A percentile compares a stretch with the other conserved stretches of the same genome.
Conservation (phyloP, 1,140 invertebrate species). For the Steinernema khuongi region DNA sequence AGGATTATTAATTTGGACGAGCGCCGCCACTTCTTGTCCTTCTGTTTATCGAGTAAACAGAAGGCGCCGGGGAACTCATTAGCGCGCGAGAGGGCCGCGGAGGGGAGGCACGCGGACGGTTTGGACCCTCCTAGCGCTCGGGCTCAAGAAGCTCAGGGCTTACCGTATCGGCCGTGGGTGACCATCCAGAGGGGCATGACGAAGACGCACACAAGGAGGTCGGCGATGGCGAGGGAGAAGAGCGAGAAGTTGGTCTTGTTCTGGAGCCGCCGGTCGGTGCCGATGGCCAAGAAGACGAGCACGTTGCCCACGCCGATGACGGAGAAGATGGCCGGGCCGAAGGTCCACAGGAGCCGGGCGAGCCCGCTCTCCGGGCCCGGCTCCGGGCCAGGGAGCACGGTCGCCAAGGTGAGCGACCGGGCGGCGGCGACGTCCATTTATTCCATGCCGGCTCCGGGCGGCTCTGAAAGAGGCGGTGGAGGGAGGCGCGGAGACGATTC, state of each 20-base stretch:
- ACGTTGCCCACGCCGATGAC: constrained; percentile 53
- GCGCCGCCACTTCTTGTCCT: background rate
- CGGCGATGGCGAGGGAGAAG: constrained; percentile 61
- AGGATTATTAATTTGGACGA: background rate
- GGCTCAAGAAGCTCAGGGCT: no score
- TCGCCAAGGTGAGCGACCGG: background rate
- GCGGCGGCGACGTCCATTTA: background rate
- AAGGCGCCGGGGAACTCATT: background rate
- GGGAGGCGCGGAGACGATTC: no score
- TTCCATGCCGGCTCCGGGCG: background rate
- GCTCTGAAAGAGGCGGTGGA: no score
- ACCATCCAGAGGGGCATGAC: constrained; percentile 57
- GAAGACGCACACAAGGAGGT: constrained; percentile 59
- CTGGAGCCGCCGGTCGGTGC: constrained; percentile 57
- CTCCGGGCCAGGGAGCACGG: no score
- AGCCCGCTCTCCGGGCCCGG: no score
- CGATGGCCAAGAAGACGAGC: constrained; percentile 60
- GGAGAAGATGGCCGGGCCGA: no score
- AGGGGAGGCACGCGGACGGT: no score
- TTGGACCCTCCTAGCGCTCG: no score
- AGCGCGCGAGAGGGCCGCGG: no score
- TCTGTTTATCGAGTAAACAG: background rate
- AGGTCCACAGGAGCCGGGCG: no score
- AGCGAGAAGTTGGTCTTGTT: constrained; percentile 63
- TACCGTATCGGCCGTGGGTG: constrained; percentile 47